These are phyloP conservation scores for Argyresthia albistria DNA, from an alignment of 2,888 invertebrate species.

Conservation along the genomic window DNA sequence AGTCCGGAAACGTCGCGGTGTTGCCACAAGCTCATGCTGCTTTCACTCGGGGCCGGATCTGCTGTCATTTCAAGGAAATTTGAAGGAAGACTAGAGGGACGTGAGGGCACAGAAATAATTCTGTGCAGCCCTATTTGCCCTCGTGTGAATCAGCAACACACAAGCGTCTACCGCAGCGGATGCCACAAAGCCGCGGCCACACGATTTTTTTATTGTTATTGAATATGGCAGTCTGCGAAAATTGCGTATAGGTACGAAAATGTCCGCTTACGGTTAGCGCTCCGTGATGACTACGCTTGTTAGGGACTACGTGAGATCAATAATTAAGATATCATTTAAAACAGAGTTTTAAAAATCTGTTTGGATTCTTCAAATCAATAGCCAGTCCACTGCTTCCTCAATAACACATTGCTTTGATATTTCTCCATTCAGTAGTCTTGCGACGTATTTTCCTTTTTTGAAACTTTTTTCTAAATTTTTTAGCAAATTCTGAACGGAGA, in stretches of 20 bases:
- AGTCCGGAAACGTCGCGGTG: not conserved
- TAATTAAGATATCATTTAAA: no score
- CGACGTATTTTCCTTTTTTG: conserved; percentile 18
- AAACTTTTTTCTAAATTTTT: conserved; percentile 27
- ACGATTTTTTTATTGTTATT: conserved; percentile 45
- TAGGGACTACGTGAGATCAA: no score
- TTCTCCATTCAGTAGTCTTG: conserved; percentile 46
- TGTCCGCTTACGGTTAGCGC: conserved; percentile 40
- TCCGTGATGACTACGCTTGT: no score
- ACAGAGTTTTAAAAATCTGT: no score
- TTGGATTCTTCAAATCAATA: no score
- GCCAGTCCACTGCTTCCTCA: no score
- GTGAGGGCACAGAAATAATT: no score
- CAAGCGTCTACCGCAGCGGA: conserved; percentile 46
- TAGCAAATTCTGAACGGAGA: conserved; percentile 46
- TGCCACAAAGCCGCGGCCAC: conserved; percentile 61
- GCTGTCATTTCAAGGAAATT: no score
- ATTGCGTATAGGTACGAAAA: conserved; percentile 61
- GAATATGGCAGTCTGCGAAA: conserved; percentile 63
- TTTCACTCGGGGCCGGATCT: not conserved
- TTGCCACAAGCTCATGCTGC: not conserved
- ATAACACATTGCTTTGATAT: conserved; percentile 7
- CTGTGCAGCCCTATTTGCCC: no score
- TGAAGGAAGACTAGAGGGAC: no score
- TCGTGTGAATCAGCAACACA: not conserved